These are phyloP conservation scores for Coleophora flavipennella DNA, from an alignment of 2,888 invertebrate species.

Conservation along the genomic window DNA sequence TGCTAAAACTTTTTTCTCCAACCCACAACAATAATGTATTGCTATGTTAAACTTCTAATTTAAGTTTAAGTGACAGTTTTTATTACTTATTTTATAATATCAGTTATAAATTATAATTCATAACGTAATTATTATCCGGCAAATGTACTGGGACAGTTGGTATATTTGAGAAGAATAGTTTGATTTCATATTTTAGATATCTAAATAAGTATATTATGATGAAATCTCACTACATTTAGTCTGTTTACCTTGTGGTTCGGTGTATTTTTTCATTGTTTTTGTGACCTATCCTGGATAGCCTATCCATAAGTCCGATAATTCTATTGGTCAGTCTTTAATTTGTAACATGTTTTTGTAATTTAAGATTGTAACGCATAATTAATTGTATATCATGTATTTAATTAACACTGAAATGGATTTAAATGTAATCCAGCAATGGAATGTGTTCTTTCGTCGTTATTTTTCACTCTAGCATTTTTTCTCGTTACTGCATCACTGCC, in stretches of 20 bases:
- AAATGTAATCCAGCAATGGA: conserved; percentile 8
- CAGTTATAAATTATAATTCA: conserved; percentile 3
- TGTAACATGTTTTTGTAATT: conserved; percentile 6
- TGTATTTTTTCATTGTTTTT: conserved; percentile 3
- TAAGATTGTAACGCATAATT: conserved; percentile 13
- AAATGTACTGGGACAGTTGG: conserved; percentile 27
- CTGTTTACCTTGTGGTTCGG: conserved; percentile 10
- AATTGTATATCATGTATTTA: conserved; percentile 9
- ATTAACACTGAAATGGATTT: conserved; percentile 8
- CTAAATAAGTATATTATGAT: conserved; percentile 4
- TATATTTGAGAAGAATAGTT: conserved; percentile 4
- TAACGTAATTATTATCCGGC: conserved; percentile 19
- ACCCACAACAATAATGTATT: conserved; percentile 56
- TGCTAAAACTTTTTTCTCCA: conserved; percentile 46
- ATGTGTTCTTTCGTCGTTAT: conserved; percentile 9
- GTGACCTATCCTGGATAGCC: neutral
- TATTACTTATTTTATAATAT: conserved; percentile 8
- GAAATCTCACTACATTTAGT: conserved; percentile 32
- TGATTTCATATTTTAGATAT: too few relatives aligned
- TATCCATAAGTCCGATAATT: neutral
- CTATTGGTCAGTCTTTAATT: conserved; percentile 6
- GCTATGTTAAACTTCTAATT: conserved; percentile 42
- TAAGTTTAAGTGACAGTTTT: conserved; percentile 40
- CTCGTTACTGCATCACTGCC: conserved; percentile 16
- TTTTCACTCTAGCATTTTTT: conserved; percentile 14